Base-by-base conservation (phyloP, 30 jellyfish, hydroid and myxozoan genomes). In the Hydractinia echinata region DNA sequence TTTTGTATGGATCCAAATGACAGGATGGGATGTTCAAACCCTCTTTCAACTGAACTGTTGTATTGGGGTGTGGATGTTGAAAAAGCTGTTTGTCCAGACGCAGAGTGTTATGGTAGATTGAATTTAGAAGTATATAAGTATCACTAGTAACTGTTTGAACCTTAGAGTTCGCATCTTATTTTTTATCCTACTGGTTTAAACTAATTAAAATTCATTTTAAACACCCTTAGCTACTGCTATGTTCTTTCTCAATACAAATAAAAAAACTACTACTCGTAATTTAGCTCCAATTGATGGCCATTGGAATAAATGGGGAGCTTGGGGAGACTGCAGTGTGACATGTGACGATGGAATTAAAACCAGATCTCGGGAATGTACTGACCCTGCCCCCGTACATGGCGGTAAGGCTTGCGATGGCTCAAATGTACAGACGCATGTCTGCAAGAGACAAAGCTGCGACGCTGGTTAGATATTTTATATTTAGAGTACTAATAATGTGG, bases 21-120 rank as follows among this genome's bases (percentile, higher is more conserved):
- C n/a, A 50, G 66, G 6, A 70, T 73, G 66, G 52, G 53, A 21
- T 92, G 98, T 81, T 76, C 84, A 18, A 87, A 86, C 13, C 92
- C 96, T 9, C 53, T 49, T 7, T 66, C 66, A 30, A 14, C 51
- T 6, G 19, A 13, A 10, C 19, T 60, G 81, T 79, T 74, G 44
- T 67, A 67, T 70, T 82, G 39, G 83, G 98, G 98, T 4, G 76
- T 87, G 30, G 89, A 84, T 77, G 82, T 85, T 21, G 84, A 87
- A 53, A 70, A 50, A 18, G 73, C 67, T 4, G 64, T 54, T n/a
- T 92, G 98, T 82, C 13, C 85, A 58, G 61, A 83, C 64, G 61
- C 95, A 8, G 98, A 92, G 69, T 92, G 98, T 72, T 73, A 82
- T 70, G 97, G 97, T 91, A 54, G 53, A 30, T 30, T 30, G 44